Percentiles rank a stretch among this genome's conserved stretches.
Evolutionary conservation across 2,113 vertebrate species (phyloP).

Genomic region (Zapornia atra): DNA sequence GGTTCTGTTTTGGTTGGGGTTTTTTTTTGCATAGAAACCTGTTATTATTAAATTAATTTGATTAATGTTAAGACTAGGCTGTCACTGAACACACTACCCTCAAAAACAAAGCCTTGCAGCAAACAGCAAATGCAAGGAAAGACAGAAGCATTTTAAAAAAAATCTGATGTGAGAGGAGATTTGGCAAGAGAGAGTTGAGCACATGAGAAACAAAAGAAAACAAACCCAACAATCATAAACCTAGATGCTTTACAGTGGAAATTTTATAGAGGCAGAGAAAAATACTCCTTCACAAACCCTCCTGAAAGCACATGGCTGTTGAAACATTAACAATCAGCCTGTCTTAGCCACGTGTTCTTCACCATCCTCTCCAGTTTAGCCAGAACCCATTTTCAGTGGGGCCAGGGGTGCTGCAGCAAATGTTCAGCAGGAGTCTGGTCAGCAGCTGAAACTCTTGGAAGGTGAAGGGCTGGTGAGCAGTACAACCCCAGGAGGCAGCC

Average conservation of each 20-base stretch:
- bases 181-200: neutral
- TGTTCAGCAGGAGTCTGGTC: neutral
- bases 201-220: neutral
- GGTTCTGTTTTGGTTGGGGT: neutral
- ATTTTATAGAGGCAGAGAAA: neutral
- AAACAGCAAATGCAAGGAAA: conserved; percentile 8
- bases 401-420: neutral
- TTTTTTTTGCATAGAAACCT: neutral
- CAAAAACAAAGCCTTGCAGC: conserved; percentile 16
- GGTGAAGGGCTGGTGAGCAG: neutral
- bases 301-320: neutral
- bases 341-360: neutral
- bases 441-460: neutral
- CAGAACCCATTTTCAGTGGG: neutral
- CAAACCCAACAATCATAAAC: neutral
- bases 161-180: neutral
- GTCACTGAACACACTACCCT: neutral
- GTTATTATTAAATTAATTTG: neutral
- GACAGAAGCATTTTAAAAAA: neutral
- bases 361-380: neutral
- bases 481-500: neutral
- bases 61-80: neutral
- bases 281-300: neutral
- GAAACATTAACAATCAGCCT: neutral
- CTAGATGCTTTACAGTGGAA: neutral